A percentile compares a stretch with the other conserved stretches of the same genome.
phyloP scores from a whole-genome alignment of 2,888 invertebrate genomes.

The Pristionchus arcanus region DNA sequence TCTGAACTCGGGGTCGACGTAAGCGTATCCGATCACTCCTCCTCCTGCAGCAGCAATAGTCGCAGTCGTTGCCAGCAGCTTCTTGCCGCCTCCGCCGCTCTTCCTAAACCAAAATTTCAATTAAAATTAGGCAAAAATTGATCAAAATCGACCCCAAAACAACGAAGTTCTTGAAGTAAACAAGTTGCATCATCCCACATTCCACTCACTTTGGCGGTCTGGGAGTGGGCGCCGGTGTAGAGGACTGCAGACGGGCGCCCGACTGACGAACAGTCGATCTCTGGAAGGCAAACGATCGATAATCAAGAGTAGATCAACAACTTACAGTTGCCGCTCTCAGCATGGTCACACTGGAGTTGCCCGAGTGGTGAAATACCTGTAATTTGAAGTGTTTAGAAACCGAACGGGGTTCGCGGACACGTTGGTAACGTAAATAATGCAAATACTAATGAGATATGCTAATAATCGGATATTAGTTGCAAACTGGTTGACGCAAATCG shows the following conservation, averaged over 20 bases:
- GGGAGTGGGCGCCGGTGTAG: conserved; percentile 28
- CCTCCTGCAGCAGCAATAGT: conserved; percentile 66
- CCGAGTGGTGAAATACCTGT: conserved; percentile 32
- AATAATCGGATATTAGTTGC: neutral
- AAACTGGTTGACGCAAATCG: neutral
- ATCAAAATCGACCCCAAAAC: neutral
- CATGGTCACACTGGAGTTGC: neutral
- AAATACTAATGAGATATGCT: no score
- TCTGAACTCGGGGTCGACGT: conserved; percentile 72
- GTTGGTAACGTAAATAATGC: neutral
- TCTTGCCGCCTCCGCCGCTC: conserved; percentile 66
- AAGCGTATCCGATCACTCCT: conserved; percentile 73
- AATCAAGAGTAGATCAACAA: neutral
- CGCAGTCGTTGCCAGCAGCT: conserved; percentile 61
- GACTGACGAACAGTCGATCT: conserved; percentile 53
- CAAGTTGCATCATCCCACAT: neutral
- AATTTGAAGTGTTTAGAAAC: neutral
- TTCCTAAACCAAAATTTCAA: conserved; percentile 56
- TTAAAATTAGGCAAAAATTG: neutral
- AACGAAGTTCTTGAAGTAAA: neutral
- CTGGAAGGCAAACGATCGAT: conserved; percentile 21
- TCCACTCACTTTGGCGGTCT: conserved; percentile 25
- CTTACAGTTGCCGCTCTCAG: conserved; percentile 55
- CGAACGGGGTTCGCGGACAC: neutral
- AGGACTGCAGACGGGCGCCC: conserved; percentile 44